Evolutionary conservation across 2,888 invertebrate species (phyloP).

Genomic region (Acanthosepion esculentum): DNA sequence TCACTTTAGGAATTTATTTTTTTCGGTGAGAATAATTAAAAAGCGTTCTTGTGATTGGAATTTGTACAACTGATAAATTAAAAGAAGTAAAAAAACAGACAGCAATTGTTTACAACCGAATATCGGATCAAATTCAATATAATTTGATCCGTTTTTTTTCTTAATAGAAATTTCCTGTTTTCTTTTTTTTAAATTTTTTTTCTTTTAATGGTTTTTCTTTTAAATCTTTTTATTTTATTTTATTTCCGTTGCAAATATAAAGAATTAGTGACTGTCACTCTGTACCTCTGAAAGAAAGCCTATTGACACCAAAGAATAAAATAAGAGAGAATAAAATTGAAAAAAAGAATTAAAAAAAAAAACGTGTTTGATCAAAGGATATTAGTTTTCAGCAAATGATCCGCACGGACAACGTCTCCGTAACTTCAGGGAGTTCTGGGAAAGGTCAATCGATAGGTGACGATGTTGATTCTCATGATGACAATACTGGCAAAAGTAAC

Average conservation of each 20-base stretch:
- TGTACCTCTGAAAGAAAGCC: neutral
- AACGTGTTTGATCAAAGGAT: slow-evolving; percentile 11
- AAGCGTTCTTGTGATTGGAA: neutral
- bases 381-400: neutral
- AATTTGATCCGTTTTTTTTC: neutral
- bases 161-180: neutral
- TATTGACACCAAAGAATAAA: neutral
- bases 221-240: neutral
- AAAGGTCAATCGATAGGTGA: neutral
- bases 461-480: neutral
- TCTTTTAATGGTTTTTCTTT: neutral
- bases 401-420: neutral
- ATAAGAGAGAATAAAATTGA: neutral
- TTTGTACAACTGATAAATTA: neutral
- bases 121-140: neutral
- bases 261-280: neutral
- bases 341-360: neutral
- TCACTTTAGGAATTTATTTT: neutral
- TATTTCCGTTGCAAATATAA: neutral
- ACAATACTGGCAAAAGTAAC: neutral
- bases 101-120: neutral
- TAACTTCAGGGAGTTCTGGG: neutral
- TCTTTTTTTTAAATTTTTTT: neutral
- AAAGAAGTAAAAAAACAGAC: neutral
- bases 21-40: neutral